Base-by-base conservation (phyloP, 2,888 invertebrate species). In the Metallyticus violacea region DNA sequence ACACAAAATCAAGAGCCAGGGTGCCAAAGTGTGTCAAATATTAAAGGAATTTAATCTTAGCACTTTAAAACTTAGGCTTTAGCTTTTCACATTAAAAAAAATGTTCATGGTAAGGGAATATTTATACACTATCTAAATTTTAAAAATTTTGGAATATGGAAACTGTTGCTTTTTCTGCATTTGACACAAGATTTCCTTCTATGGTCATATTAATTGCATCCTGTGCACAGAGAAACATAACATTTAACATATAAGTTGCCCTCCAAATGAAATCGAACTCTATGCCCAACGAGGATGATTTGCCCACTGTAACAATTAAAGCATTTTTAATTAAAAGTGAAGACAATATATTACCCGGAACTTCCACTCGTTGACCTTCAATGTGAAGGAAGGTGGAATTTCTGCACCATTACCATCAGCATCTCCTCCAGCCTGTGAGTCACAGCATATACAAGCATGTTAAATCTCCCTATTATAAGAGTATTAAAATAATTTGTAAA, bases 341-440 rank as follows among this genome's bases (percentile, higher is more conserved):
- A 82, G 26, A 28, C 27, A 40, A 15, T 85, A 91, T 92, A 92
- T 94, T 94, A 94, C 94, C 94, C 94, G 93, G 93, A 94, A 94
- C 93, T 94, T 94, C 94, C 94, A 94, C 91, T 94, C 94, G 93
- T 93, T 94, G 90, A 93, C 93, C 92, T 88, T 88, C 86, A 88
- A 77, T 82, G 30, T 82, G 86, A 88, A 83, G 29, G 88, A 81
- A 79, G 77, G 25, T 28, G 85, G 30, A 81, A 85, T 80, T 79
- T 86, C 85, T 9, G 27, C 62, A 28, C 77, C 83, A 83, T 6
- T 83, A 77, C 81, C 85, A 62, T 79, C 88, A 26, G 86, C 88
- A 27, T 88, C 88, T 79, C 87, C 88, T 79, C 87, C 87, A 80
- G 88, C 87, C 88, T 88, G 88, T 85, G 83, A 83, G 40, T 15